Conservation (phyloP, 2,797 vertebrate species). For the Limnodromus scolopaceus region DNA sequence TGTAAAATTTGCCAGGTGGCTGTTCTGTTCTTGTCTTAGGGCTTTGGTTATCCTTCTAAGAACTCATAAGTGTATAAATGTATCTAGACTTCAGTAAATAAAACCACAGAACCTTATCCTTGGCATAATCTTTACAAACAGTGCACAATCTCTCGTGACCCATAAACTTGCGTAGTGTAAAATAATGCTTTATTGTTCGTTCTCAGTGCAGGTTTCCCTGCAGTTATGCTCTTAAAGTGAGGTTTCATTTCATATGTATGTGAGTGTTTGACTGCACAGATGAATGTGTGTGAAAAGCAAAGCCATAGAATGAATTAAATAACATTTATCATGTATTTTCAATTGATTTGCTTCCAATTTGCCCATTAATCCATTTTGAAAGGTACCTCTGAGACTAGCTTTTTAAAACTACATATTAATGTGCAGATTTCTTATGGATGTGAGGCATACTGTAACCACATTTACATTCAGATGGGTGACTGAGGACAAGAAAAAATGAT, state of each 20-base stretch:
- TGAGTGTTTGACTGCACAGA: neutral
- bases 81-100: slow-evolving; percentile 12
- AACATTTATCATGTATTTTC: neutral
- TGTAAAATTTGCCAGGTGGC: slow-evolving; percentile 27
- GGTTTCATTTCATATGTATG: neutral
- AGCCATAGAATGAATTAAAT: slow-evolving; percentile 6
- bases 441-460: neutral
- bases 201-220: neutral
- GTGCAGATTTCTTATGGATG: neutral
- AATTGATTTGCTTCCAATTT: slow-evolving; percentile 14
- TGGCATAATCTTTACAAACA: slow-evolving; percentile 2
- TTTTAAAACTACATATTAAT: neutral
- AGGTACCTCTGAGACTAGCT: neutral
- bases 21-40: slow-evolving; percentile 17
- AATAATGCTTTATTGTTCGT: neutral
- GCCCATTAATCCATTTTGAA: neutral
- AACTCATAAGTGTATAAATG: neutral
- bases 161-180: neutral
- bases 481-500: neutral
- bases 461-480: neutral
- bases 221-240: neutral
- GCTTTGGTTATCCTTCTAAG: slow-evolving; percentile 1
- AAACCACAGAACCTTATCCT: neutral
- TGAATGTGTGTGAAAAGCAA: neutral
- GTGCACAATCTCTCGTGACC: neutral